Base-by-base conservation (phyloP, 2,113 vertebrate genomes). In the Pheucticus melanocephalus region DNA sequence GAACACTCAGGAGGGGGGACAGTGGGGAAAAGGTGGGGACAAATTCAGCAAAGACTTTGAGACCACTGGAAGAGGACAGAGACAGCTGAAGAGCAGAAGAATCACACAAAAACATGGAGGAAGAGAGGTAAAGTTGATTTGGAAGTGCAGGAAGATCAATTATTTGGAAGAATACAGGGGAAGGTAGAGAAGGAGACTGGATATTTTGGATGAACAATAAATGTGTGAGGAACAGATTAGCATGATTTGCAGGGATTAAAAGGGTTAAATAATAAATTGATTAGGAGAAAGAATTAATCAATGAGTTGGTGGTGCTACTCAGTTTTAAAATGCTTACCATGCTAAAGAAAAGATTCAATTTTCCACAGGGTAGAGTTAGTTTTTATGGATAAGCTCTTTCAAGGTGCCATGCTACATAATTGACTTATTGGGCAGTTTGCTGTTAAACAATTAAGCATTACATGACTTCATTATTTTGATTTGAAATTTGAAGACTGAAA, bases 201-300 rank as follows among this genome's bases (percentile, higher is more conserved):
- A 18, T 87, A 33, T 76, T 94, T 72, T 71, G 14, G 61, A 71
- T 88, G 51, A 81, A 37, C 15, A 61, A 33, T 15, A 37, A 42
- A 68, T 54, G n/a, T 7, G 18, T 30, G 37, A 81, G 37, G n/a
- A 84, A 78, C 23, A 68, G 37, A 65, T 82, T 35, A 69, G 54
- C 50, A 70, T n/a, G 12, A 82, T 70, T 86, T 84, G 5, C 5
- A 47, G n/a, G n/a, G 57, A n/a, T 61, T 69, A 33, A 56, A 33
- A 76, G 12, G 12, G 5, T 68, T 87, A 79, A 15, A 12, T 15
- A 76, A 53, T 35, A 42, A 92, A 75, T 25, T 61, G 37, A 68
- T 76, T 45, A 68, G 73, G 30, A 82, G 9, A 64, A 37, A 76
- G 15, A 94, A 72, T 68, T 84, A 91, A 82, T 90, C 72, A 90